A percentile compares a stretch with the other conserved stretches of the same genome.
phyloP scores from a whole-genome alignment of 2,888 invertebrate genomes.

The Tigriopus californicus region DNA sequence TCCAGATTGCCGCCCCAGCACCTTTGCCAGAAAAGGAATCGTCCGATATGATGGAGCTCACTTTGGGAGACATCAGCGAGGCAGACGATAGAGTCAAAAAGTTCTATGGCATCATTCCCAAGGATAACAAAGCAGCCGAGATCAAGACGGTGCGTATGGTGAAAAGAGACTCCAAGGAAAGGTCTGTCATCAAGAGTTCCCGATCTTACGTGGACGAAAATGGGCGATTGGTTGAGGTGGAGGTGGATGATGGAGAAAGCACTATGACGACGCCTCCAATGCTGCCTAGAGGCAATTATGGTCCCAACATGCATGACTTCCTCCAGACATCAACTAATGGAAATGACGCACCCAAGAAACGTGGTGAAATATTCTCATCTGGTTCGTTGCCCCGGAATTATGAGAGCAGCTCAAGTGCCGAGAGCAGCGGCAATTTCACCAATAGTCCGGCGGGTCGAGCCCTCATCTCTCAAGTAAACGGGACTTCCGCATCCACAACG shows the following conservation, averaged over 20 bases:
- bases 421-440: background rate
- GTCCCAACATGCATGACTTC: conserved; percentile 9
- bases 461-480: background rate
- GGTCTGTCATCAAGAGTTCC: conserved; percentile 33
- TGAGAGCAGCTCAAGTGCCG: background rate
- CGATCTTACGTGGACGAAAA: background rate
- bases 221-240: conserved; percentile 26
- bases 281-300: conserved; percentile 10
- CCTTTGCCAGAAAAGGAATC: background rate
- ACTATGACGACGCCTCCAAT: background rate
- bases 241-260: background rate
- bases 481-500: background rate
- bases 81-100: conserved; percentile 35
- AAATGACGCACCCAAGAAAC: no score
- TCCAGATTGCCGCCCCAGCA: background rate
- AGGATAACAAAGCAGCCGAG: conserved; percentile 54
- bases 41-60: conserved; percentile 18
- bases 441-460: background rate
- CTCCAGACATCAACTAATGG: background rate
- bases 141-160: conserved; percentile 84
- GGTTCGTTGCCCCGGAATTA: no score
- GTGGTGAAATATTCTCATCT: no score
- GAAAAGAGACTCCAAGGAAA: conserved; percentile 68
- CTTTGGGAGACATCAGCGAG: conserved; percentile 31
- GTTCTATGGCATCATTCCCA: conserved; percentile 41